phyloP scores from a whole-genome alignment of 2,113 vertebrate genomes.

The Phoxinus phoxinus region DNA sequence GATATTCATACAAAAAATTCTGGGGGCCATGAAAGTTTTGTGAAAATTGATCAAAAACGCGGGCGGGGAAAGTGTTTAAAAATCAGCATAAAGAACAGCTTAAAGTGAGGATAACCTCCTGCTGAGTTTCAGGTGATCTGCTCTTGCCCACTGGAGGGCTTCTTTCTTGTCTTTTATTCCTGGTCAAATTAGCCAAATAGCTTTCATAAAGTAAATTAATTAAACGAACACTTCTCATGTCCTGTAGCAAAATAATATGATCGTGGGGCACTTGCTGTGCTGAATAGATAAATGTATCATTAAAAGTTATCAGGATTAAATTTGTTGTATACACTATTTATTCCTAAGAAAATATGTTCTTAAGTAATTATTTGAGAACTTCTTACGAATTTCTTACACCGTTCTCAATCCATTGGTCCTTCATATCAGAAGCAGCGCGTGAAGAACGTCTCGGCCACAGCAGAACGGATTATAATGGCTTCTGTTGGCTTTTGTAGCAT shows the following conservation, averaged over 20 bases:
- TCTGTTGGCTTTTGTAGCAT: too few relatives aligned
- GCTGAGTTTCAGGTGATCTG: not conserved
- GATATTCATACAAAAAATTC: too few relatives aligned
- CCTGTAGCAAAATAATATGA: not conserved
- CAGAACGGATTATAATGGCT: too few relatives aligned
- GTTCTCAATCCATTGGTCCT: too few relatives aligned
- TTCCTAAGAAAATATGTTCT: not conserved
- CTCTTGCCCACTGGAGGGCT: not conserved
- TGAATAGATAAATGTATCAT: not conserved
- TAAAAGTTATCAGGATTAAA: not conserved
- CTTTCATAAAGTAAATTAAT: not conserved
- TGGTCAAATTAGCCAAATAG: not conserved
- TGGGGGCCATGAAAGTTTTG: too few relatives aligned
- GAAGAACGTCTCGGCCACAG: too few relatives aligned
- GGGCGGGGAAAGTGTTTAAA: not conserved
- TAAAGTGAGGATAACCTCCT: not conserved
- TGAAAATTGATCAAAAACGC: too few relatives aligned
- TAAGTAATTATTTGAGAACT: not conserved
- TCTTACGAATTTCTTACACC: not conserved
- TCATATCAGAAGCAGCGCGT: too few relatives aligned
- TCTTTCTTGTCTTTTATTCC: not conserved
- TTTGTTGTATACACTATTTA: not conserved
- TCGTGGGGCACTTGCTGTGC: too few relatives aligned
- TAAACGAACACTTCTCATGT: not conserved
- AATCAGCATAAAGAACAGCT: not conserved